Evolutionary conservation across 2,113 vertebrate genomes (phyloP).

Genomic region (Catagonus wagneri): DNA sequence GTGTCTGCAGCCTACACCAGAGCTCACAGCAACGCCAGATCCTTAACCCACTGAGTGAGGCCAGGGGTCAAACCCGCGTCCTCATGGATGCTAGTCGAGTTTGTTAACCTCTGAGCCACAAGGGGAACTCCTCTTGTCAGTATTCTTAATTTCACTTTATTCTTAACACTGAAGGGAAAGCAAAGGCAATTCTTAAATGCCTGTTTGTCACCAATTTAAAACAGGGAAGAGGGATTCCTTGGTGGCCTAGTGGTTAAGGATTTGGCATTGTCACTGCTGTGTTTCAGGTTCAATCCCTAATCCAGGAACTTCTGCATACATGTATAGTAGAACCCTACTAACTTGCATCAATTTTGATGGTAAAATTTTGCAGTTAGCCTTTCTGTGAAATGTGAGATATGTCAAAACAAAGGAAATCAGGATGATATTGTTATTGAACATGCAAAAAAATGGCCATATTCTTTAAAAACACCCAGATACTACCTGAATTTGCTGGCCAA

Average conservation of each 20-base stretch:
- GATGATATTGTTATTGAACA: background rate
- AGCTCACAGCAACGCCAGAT: too few species aligned
- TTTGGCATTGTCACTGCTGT: too few species aligned
- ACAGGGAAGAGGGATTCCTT: too few species aligned
- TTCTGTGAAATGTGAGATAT: background rate
- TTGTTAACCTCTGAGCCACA: too few species aligned
- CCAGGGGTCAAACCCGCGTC: too few species aligned
- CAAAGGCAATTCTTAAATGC: background rate
- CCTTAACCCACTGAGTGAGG: too few species aligned
- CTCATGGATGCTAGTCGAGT: too few species aligned
- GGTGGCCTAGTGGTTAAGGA: too few species aligned
- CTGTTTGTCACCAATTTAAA: background rate
- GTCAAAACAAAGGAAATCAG: background rate
- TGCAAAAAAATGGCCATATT: background rate
- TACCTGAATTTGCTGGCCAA: background rate
- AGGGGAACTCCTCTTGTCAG: too few species aligned
- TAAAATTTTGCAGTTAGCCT: background rate
- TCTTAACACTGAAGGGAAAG: background rate
- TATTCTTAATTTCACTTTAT: background rate
- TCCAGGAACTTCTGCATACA: too few species aligned
- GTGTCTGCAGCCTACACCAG: too few species aligned
- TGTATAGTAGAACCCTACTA: background rate
- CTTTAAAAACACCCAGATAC: background rate
- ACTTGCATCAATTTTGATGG: background rate
- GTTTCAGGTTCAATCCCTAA: too few species aligned